Evolutionary conservation across 2,797 vertebrate genomes (phyloP).

Genomic region (Girardinus metallicus): DNA sequence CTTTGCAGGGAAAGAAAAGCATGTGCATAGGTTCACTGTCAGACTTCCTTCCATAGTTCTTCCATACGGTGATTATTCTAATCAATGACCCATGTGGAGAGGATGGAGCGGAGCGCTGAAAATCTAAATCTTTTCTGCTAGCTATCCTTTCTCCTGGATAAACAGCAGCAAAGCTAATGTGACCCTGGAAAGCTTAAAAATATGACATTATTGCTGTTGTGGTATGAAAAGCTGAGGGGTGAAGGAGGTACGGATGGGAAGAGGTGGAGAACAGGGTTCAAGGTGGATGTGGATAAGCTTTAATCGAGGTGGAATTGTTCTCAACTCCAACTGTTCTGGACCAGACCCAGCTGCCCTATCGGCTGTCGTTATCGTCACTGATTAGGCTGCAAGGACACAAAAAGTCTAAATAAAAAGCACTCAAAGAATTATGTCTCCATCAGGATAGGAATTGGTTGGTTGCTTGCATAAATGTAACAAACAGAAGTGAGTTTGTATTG

Average conservation of each 20-base stretch:
- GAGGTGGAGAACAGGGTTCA: slow-evolving; percentile 22
- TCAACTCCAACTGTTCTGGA: slow-evolving; percentile 14
- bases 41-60: slow-evolving; percentile 51
- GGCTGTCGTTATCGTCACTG: slow-evolving; percentile 20
- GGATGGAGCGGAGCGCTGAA: slow-evolving; percentile 55
- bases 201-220: slow-evolving; percentile 51
- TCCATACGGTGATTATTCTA: slow-evolving; percentile 61
- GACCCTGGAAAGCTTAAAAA: slow-evolving; percentile 52
- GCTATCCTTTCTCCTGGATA: slow-evolving; percentile 72
- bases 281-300: slow-evolving; percentile 48
- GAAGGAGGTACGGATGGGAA: not conserved
- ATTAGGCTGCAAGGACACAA: slow-evolving; percentile 27
- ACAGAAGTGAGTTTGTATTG: not conserved
- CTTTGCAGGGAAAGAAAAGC: slow-evolving; percentile 10
- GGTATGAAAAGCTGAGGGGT: slow-evolving; percentile 43
- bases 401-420: not conserved
- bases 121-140: slow-evolving; percentile 63
- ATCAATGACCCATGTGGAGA: slow-evolving; percentile 68
- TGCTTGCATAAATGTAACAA: not conserved
- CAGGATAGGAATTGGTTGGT: not conserved
- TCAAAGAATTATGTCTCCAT: not conserved
- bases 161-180: slow-evolving; percentile 58
- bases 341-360: slow-evolving; percentile 14
- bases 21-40: slow-evolving; percentile 35
- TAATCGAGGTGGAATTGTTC: slow-evolving; percentile 3